Conservation (phyloP, 2,113 vertebrate genomes). For the Heterotis niloticus region DNA sequence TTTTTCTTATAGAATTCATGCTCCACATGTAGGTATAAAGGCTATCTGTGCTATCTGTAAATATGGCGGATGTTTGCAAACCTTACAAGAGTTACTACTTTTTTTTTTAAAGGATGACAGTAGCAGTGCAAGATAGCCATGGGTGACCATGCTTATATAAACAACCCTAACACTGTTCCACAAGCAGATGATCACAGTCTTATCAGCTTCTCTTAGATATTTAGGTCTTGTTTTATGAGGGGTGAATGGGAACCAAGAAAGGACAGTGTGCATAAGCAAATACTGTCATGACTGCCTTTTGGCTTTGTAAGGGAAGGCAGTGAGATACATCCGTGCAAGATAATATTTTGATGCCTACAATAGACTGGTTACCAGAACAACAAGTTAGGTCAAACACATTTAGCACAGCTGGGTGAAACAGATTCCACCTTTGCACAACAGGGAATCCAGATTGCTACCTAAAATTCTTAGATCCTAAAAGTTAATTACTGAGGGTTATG, state of each 20-base stretch:
- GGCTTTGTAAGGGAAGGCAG: not conserved
- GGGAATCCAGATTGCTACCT: not conserved
- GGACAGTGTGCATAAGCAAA: not conserved
- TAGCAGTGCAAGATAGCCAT: slow-evolving; percentile 16
- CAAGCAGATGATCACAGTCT: not conserved
- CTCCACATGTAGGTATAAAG: no score
- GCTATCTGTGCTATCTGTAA: no score
- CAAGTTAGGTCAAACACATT: not conserved
- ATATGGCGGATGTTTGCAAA: no score
- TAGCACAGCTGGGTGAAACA: no score
- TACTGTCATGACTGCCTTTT: not conserved
- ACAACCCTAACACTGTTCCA: not conserved
- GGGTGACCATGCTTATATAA: not conserved
- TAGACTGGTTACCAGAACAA: not conserved
- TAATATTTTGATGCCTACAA: not conserved
- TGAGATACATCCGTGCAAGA: not conserved
- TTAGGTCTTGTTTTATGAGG: not conserved
- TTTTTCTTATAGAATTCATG: no score
- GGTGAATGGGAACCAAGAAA: not conserved
- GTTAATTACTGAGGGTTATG: not conserved
- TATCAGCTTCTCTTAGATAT: not conserved
- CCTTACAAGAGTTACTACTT: no score
- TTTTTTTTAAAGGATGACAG: no score
- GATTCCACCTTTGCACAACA: not conserved
- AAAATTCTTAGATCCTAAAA: not conserved